Evolutionary conservation across 1,140 invertebrate genomes (phyloP).

Genomic region (Euura lappo): DNA sequence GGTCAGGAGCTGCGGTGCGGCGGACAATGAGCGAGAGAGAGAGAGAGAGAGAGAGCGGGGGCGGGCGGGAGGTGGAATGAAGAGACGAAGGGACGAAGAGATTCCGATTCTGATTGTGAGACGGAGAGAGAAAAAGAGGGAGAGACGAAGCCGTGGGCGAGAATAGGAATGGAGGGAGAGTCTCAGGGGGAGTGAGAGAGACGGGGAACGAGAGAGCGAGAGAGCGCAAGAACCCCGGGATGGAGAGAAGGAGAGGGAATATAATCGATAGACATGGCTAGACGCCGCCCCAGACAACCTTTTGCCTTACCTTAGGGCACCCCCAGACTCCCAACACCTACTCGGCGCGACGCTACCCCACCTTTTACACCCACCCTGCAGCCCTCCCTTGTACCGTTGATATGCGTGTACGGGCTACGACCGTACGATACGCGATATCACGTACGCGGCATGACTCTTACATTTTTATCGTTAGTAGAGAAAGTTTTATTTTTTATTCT

Average conservation of each 20-base stretch:
- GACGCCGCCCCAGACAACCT: conserved; percentile 62
- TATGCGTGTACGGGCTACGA: too few relatives aligned
- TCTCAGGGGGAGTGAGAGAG: conserved; percentile 11
- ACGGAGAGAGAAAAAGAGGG: not conserved
- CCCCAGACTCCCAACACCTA: conserved; percentile 21
- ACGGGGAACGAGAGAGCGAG: conserved; percentile 18
- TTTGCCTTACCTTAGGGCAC: conserved; percentile 56
- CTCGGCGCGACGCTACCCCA: not conserved
- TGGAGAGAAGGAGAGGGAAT: conserved; percentile 47
- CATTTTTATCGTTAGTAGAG: too few relatives aligned
- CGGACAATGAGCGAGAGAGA: conserved; percentile 14
- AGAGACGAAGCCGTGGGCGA: not conserved
- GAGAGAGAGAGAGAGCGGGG: conserved; percentile 12
- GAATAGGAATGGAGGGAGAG: not conserved
- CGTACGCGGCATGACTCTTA: not conserved
- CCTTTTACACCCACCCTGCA: not conserved
- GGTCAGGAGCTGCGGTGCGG: conserved; percentile 47
- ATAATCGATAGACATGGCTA: conserved; percentile 61
- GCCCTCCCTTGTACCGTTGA: too few relatives aligned
- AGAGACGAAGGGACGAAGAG: conserved; percentile 21
- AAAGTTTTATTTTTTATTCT: too few relatives aligned
- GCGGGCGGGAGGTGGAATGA: conserved; percentile 13
- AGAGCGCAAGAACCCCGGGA: conserved; percentile 21
- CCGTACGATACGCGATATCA: not conserved
- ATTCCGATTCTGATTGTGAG: conserved; percentile 10